A percentile compares a stretch with the other conserved stretches of the same genome.
Evolutionary conservation across 1,140 invertebrate species (phyloP).

Genomic region (Daktulosphaira vitifoliae): DNA sequence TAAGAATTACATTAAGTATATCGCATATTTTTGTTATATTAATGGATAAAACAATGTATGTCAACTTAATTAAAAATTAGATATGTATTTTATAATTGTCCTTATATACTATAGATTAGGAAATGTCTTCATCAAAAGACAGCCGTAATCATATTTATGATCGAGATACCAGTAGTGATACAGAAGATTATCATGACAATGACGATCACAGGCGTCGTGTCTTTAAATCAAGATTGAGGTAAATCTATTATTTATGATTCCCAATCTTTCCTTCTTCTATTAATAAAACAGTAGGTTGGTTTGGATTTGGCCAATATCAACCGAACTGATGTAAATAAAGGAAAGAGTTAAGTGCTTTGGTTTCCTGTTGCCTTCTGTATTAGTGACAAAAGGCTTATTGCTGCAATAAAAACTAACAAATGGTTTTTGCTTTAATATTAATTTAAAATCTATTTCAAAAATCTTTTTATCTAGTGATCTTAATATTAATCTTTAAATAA

Average conservation of each 20-base stretch:
- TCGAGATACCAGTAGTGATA: conserved; percentile 60
- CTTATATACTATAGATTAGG: background rate
- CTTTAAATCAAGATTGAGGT: conserved; percentile 58
- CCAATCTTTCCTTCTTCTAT: background rate
- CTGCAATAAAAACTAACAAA: too few species aligned
- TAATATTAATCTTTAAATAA: too few species aligned
- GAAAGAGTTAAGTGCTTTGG: conserved; percentile 42
- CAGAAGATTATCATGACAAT: conserved; percentile 58
- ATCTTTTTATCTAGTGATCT: too few species aligned
- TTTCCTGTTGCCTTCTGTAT: too few species aligned
- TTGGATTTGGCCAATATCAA: background rate
- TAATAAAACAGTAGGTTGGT: background rate
- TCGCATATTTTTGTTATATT: too few species aligned
- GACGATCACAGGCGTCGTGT: conserved; percentile 54
- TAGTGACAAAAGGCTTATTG: too few species aligned
- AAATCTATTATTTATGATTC: conserved; percentile 35
- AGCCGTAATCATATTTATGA: conserved; percentile 38
- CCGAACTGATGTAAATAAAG: conserved; percentile 32
- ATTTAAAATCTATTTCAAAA: too few species aligned
- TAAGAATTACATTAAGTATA: too few species aligned
- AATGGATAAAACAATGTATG: conserved; percentile 26
- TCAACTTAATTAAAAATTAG: too few species aligned
- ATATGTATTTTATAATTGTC: too few species aligned
- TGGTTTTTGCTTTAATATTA: too few species aligned
- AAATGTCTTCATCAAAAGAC: conserved; percentile 32